Percentiles rank a stretch among this genome's conserved stretches.
phyloP scores from a whole-genome alignment of 2,888 invertebrate genomes.

The Sphaerophoria taeniata region DNA sequence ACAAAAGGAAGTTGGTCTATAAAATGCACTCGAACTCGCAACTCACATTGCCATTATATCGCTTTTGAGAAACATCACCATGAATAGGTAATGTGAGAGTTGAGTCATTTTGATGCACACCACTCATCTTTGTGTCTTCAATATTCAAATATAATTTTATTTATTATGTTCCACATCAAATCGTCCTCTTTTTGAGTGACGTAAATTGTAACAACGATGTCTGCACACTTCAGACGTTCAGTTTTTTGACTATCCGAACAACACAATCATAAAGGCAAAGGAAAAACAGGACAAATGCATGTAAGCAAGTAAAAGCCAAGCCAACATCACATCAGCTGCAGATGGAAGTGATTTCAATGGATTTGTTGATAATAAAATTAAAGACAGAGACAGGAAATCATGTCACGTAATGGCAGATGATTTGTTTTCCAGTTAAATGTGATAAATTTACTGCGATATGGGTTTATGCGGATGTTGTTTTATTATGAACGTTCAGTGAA shows the following conservation, averaged over 20 bases:
- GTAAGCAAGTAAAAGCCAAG: conserved; percentile 16
- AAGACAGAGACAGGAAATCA: conserved; percentile 48
- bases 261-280: conserved; percentile 5
- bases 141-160: conserved; percentile 56
- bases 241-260: conserved; percentile 6
- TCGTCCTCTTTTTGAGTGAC: conserved; percentile 56
- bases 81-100: conserved; percentile 69
- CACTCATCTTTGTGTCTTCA: conserved; percentile 61
- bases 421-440: conserved; percentile 67
- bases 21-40: conserved; percentile 4
- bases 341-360: conserved; percentile 45
- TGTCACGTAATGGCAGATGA: conserved; percentile 72
- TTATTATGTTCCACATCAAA: conserved; percentile 45
- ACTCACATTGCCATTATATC: conserved; percentile 5
- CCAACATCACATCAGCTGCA: conserved; percentile 10
- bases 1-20: neutral
- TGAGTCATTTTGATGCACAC: conserved; percentile 66
- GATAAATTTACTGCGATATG: conserved; percentile 62
- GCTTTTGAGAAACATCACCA: conserved; percentile 49
- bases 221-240: conserved; percentile 30
- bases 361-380: conserved; percentile 69
- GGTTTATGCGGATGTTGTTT: conserved; percentile 54
- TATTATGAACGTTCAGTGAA: conserved; percentile 41
- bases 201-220: conserved; percentile 64
- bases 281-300: neutral